Evolutionary conservation across 2,888 invertebrate genomes (phyloP).

Genomic region (Eledone cirrhosa): DNA sequence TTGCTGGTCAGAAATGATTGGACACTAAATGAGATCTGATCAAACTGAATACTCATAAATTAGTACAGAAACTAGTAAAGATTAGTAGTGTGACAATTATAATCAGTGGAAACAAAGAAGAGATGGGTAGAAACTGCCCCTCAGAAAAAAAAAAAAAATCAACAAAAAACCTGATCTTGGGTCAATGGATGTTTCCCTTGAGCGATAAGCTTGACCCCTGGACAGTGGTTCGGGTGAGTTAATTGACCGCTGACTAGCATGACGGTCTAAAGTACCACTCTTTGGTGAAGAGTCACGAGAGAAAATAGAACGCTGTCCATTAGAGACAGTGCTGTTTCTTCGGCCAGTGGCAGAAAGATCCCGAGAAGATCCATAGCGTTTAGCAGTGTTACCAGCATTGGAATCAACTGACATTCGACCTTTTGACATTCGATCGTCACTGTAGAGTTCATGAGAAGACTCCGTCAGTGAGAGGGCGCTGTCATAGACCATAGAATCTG

Average conservation of each 20-base stretch:
- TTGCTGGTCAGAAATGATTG: too few relatives aligned
- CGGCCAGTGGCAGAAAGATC: background rate
- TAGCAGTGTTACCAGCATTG: background rate
- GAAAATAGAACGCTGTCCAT: conserved; percentile 21
- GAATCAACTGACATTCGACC: conserved; percentile 16
- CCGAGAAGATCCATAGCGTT: conserved; percentile 11
- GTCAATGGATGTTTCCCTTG: conserved; percentile 23
- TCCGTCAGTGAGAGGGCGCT: conserved; percentile 1
- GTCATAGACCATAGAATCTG: conserved; percentile 26
- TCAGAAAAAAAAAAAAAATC: too few relatives aligned
- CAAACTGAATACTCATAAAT: too few relatives aligned
- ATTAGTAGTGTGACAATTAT: too few relatives aligned
- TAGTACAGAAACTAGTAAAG: too few relatives aligned
- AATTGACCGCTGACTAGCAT: conserved; percentile 8
- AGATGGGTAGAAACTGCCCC: too few relatives aligned
- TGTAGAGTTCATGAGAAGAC: background rate
- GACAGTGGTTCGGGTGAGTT: conserved; percentile 20
- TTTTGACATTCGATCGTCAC: conserved; percentile 14
- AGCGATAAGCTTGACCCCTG: background rate
- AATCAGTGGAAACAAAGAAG: too few relatives aligned
- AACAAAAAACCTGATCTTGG: conserved; percentile 11
- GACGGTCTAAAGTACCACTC: background rate
- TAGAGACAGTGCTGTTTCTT: conserved; percentile 9
- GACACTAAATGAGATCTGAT: too few relatives aligned
- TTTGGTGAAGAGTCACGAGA: conserved; percentile 21